These are phyloP conservation scores for Cichlasoma orientale DNA, from an alignment of 2,797 vertebrate species.

Conservation along the genomic window DNA sequence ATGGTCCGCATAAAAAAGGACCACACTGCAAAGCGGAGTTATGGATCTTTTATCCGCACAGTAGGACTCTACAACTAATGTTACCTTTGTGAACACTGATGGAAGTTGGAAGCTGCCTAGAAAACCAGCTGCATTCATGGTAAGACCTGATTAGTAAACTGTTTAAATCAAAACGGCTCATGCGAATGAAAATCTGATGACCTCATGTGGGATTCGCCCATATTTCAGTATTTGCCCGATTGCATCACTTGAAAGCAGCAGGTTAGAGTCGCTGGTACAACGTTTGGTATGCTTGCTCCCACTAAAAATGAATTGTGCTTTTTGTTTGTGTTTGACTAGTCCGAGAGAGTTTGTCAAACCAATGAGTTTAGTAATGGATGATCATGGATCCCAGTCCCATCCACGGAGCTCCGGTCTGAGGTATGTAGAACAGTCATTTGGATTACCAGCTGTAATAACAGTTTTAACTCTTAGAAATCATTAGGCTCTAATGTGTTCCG, in stretches of 20 bases:
- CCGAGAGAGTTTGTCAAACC: slow-evolving; percentile 67
- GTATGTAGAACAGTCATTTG: slow-evolving; percentile 64
- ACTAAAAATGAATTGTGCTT: slow-evolving; percentile 53
- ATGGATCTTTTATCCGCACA: slow-evolving; percentile 39
- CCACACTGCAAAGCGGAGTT: slow-evolving; percentile 39
- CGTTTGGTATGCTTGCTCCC: not conserved
- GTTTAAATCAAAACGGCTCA: slow-evolving; percentile 25
- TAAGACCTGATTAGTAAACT: slow-evolving; percentile 40
- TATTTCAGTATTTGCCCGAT: slow-evolving; percentile 55
- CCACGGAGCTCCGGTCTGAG: slow-evolving; percentile 69
- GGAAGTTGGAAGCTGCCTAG: slow-evolving; percentile 68
- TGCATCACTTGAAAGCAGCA: slow-evolving; percentile 50
- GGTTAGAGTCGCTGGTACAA: not conserved
- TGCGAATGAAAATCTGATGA: slow-evolving; percentile 56
- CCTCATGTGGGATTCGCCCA: slow-evolving; percentile 73
- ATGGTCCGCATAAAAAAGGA: slow-evolving; percentile 53
- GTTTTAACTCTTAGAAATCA: slow-evolving; percentile 12
- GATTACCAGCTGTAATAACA: slow-evolving; percentile 18
- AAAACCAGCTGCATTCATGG: slow-evolving; percentile 67
- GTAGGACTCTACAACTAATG: not conserved
- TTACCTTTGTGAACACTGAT: slow-evolving; percentile 58
- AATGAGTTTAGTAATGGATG: slow-evolving; percentile 79
- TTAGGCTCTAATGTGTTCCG: not conserved
- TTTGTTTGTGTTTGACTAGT: slow-evolving; percentile 68
- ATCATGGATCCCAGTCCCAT: slow-evolving; percentile 70